Percentiles rank a stretch among this genome's conserved stretches.
These are phyloP conservation scores for Orbicella faveolata DNA, from an alignment of 64 coral and sea anemone genomes.

Conservation along the genomic window DNA sequence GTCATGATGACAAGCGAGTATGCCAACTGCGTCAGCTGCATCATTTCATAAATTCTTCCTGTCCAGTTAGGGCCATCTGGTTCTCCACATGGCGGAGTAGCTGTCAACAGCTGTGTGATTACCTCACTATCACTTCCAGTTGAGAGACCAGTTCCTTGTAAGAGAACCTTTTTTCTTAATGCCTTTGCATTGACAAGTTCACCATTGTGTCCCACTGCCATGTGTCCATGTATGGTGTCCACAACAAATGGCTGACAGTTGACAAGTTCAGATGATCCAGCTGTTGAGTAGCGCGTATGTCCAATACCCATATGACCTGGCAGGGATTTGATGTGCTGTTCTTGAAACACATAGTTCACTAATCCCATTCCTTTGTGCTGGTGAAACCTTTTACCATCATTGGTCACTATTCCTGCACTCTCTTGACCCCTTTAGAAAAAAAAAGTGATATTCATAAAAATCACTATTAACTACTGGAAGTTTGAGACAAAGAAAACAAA, in stretches of 20 bases:
- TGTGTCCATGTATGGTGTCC: slow-evolving; percentile 85
- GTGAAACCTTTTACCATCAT: slow-evolving; percentile 70
- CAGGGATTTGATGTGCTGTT: slow-evolving; percentile 68
- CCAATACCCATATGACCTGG: slow-evolving; percentile 96
- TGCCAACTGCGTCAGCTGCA: slow-evolving; percentile 68
- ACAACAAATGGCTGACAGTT: slow-evolving; percentile 99
- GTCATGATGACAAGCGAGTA: slow-evolving; percentile 96
- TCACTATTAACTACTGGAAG: too few species aligned
- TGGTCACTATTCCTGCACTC: slow-evolving; percentile 97
- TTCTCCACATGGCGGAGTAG: slow-evolving; percentile 90
- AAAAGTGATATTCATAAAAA: neutral
- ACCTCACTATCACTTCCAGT: slow-evolving; percentile 96
- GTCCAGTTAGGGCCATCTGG: slow-evolving; percentile 92
- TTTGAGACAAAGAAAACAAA: too few species aligned
- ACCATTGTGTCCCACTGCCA: slow-evolving; percentile 96
- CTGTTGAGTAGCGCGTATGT: slow-evolving; percentile 94
- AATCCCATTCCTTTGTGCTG: slow-evolving; percentile 96
- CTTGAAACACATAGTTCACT: slow-evolving; percentile 77
- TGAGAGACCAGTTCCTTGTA: slow-evolving; percentile 76
- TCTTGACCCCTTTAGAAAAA: slow-evolving; percentile 86
- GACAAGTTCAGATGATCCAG: slow-evolving; percentile 79
- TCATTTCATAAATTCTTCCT: slow-evolving; percentile 82
- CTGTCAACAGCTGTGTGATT: slow-evolving; percentile 90
- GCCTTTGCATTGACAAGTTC: slow-evolving; percentile 95
- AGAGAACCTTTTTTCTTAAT: slow-evolving; percentile 72